Conservation (phyloP, 2,888 invertebrate species). For the Nymphalis polychloros region DNA sequence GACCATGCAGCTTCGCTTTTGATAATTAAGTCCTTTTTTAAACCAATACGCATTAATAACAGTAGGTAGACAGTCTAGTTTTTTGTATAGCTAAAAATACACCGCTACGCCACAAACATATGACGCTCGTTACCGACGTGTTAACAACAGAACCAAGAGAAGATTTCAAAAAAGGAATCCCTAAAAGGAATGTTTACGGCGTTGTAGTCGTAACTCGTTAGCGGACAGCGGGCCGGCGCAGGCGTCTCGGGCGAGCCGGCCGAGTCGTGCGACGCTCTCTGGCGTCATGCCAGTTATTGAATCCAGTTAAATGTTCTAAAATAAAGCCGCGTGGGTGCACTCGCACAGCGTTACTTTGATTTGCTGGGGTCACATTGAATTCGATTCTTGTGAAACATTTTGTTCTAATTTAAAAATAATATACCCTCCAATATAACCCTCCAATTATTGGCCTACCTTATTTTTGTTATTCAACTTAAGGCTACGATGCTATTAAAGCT, state of each 20-base stretch:
- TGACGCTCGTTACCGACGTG: conserved; percentile 31
- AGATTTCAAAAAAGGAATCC: conserved; percentile 48
- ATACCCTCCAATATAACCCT: too few relatives aligned
- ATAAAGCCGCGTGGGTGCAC: conserved; percentile 55
- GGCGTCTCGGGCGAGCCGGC: conserved; percentile 1
- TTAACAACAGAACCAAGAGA: conserved; percentile 30
- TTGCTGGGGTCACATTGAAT: conserved; percentile 40
- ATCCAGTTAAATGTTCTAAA: conserved; percentile 51
- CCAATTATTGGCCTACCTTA: too few relatives aligned
- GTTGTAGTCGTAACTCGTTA: conserved; percentile 52
- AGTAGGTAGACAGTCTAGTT: conserved; percentile 1
- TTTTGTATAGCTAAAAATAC: conserved; percentile 22
- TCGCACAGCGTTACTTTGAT: conserved; percentile 37
- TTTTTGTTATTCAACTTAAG: too few relatives aligned
- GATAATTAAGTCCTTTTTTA: too few relatives aligned
- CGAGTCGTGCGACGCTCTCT: conserved; percentile 41
- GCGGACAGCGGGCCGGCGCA: conserved; percentile 37
- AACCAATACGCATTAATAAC: too few relatives aligned
- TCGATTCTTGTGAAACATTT: background rate
- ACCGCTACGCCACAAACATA: conserved; percentile 14
- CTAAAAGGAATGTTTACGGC: conserved; percentile 63
- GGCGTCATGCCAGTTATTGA: conserved; percentile 61
- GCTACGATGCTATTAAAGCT: too few relatives aligned
- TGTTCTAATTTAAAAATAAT: background rate
- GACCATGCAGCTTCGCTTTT: too few relatives aligned